Percentiles rank a stretch among this genome's conserved stretches.
These are phyloP conservation scores for Hippocampus abdominalis DNA, from an alignment of 2,113 vertebrate genomes.

Conservation along the genomic window DNA sequence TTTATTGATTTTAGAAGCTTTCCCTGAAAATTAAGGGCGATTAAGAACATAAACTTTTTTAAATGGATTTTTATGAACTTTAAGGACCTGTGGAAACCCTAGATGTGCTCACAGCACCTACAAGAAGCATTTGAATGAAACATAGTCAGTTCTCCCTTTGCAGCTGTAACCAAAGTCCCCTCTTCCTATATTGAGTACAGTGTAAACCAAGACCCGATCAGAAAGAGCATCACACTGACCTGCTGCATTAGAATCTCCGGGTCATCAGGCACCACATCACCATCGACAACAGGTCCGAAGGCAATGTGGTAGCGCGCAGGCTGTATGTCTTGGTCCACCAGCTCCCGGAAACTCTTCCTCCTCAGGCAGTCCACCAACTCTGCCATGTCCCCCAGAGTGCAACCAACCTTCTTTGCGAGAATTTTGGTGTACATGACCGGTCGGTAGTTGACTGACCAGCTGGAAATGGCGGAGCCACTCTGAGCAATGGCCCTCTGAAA, in stretches of 20 bases:
- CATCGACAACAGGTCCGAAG: conserved; percentile 92
- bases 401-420: conserved; percentile 89
- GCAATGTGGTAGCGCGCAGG: conserved; percentile 93
- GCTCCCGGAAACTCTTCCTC: conserved; percentile 83
- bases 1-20: too few species aligned
- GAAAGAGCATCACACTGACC: conserved; percentile 45
- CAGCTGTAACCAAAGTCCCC: too few species aligned
- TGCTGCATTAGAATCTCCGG: conserved; percentile 97
- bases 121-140: not conserved
- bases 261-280: conserved; percentile 92
- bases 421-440: conserved; percentile 87
- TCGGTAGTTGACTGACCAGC: conserved; percentile 94
- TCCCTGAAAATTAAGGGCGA: too few species aligned
- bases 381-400: conserved; percentile 80
- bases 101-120: not conserved
- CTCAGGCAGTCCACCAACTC: conserved; percentile 87
- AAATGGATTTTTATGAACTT: too few species aligned
- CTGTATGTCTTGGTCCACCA: conserved; percentile 95
- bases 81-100: too few species aligned
- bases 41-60: too few species aligned
- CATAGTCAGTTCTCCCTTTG: not conserved
- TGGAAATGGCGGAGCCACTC: conserved; percentile 93
- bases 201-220: not conserved
- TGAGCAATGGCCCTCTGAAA: conserved; percentile 95
- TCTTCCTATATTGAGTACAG: too few species aligned